These are phyloP conservation scores for Drosophila atroscutellata DNA, from an alignment of 2,888 invertebrate species.

Conservation along the genomic window DNA sequence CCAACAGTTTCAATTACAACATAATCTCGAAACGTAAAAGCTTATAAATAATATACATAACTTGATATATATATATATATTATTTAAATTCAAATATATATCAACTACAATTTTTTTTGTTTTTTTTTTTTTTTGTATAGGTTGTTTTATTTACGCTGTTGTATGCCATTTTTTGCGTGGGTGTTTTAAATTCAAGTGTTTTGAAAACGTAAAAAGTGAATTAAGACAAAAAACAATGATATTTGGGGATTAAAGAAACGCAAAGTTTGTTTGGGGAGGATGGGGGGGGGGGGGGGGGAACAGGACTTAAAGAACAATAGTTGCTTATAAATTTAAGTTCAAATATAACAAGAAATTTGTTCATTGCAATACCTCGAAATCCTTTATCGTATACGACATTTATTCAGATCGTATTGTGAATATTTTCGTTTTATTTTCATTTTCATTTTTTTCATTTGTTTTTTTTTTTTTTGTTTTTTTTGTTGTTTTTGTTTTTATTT, in stretches of 20 bases:
- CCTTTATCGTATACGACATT: conserved; percentile 78
- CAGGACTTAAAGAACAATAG: conserved; percentile 72
- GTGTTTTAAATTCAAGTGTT: conserved; percentile 38
- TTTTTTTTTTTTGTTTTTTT: conserved; percentile 10
- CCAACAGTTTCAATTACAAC: conserved; percentile 67
- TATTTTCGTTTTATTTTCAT: conserved; percentile 51
- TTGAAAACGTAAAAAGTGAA: conserved; percentile 53
- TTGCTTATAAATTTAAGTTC: conserved; percentile 79
- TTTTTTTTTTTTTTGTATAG: conserved; percentile 26
- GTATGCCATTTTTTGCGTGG: conserved; percentile 47
- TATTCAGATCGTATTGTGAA: conserved; percentile 65
- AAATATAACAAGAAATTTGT: conserved; percentile 79
- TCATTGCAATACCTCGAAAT: conserved; percentile 85
- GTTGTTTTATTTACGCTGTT: conserved; percentile 45
- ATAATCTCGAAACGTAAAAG: conserved; percentile 55
- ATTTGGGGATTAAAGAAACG: conserved; percentile 36
- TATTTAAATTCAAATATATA: conserved; percentile 54
- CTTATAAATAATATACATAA: conserved; percentile 57
- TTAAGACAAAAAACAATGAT: conserved; percentile 18
- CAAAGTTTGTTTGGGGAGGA: conserved; percentile 27
- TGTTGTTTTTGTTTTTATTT: conserved; percentile 29
- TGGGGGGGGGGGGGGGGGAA: not conserved
- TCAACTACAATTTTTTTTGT: conserved; percentile 56
- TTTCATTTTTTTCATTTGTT: conserved; percentile 34
- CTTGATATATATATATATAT: conserved; percentile 51